Base-by-base conservation (phyloP, 1,140 invertebrate genomes). In the Leptonema lineaticorne region DNA sequence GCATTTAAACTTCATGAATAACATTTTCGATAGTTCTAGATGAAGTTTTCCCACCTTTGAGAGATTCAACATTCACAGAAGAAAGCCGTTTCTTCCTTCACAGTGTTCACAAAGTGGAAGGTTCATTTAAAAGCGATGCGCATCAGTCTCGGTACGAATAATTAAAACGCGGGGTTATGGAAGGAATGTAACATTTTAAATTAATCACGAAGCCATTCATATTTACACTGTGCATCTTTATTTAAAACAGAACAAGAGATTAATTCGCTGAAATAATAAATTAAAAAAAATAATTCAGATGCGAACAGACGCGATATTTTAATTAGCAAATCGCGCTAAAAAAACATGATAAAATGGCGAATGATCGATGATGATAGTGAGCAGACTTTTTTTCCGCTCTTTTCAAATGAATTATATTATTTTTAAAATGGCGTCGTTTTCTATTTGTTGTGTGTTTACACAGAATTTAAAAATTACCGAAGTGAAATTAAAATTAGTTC, bases 191-290 rank as follows among this genome's bases (percentile, higher is more conserved):
- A 26, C 50, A 22, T 26, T 53, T 53, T 53, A 53, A 53, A 53
- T 53, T 53, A 53, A 53, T 37, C 59, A 45, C 59, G 59, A n/a
- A 37, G 30, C 59, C 33, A 62, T 27, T 62, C 59, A 62, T 62
- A 62, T 62, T 62, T 62, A 37, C 59, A 62, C 45, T 62, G 24
- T 27, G 26, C 30, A 20, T 33, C 29, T 24, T 62, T 45, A 20
- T 45, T 58, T 29, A 29, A 24, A 14, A 9, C 24, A 16, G 56
- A 58, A 58, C 37, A 14, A 4, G 14, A 45, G 37, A 4, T 3
- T n/a, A 16, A 45, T n/a, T 3, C 37, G 37, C 11, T 11, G 30
- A 11, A 33, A 33, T n/a, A 16, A 45, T 2, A 14, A 14, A 9
- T 45, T 45, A 45, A 45, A n/a, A 16, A 45, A 45, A 45, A 45